Percentiles rank a stretch among this genome's conserved stretches.
These are phyloP conservation scores for Peribatodes rhomboidaria DNA, from an alignment of 2,888 invertebrate genomes.

Conservation along the genomic window DNA sequence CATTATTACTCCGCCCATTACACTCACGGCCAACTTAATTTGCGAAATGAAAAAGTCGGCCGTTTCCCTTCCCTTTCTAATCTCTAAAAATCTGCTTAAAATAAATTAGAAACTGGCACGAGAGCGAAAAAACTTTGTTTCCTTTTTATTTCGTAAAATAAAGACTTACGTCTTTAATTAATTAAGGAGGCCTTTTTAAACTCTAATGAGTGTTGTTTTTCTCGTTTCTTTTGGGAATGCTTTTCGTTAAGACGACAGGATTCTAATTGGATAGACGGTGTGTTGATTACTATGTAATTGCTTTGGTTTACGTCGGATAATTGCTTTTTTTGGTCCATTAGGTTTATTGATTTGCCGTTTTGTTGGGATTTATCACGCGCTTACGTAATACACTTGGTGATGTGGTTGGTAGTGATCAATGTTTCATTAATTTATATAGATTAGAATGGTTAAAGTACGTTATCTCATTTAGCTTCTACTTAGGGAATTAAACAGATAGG, in stretches of 20 bases:
- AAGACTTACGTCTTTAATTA: slow-evolving; percentile 68
- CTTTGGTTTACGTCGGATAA: slow-evolving; percentile 44
- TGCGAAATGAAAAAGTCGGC: slow-evolving; percentile 55
- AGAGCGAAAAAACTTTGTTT: slow-evolving; percentile 57
- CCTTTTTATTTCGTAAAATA: slow-evolving; percentile 61
- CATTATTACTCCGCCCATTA: slow-evolving; percentile 40
- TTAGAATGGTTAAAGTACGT: too few species aligned
- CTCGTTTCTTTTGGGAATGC: slow-evolving; percentile 48
- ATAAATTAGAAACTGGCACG: slow-evolving; percentile 61
- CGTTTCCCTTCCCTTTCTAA: slow-evolving; percentile 58
- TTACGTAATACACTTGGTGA: slow-evolving; percentile 42
- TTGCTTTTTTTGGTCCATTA: slow-evolving; percentile 47
- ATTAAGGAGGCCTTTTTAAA: slow-evolving; percentile 63
- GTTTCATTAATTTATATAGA: neutral
- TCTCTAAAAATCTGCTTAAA: slow-evolving; percentile 65
- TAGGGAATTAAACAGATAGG: too few species aligned
- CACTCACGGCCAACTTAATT: slow-evolving; percentile 50
- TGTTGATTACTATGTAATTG: slow-evolving; percentile 49
- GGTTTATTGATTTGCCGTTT: slow-evolving; percentile 46
- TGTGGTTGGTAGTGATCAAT: slow-evolving; percentile 1
- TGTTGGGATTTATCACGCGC: slow-evolving; percentile 41
- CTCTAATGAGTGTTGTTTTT: slow-evolving; percentile 63
- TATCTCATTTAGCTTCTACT: too few species aligned
- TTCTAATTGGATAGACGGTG: slow-evolving; percentile 55
- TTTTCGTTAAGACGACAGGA: slow-evolving; percentile 47